Evolutionary conservation across 2,113 vertebrate genomes (phyloP).

Genomic region (Brienomyrus longianalis): DNA sequence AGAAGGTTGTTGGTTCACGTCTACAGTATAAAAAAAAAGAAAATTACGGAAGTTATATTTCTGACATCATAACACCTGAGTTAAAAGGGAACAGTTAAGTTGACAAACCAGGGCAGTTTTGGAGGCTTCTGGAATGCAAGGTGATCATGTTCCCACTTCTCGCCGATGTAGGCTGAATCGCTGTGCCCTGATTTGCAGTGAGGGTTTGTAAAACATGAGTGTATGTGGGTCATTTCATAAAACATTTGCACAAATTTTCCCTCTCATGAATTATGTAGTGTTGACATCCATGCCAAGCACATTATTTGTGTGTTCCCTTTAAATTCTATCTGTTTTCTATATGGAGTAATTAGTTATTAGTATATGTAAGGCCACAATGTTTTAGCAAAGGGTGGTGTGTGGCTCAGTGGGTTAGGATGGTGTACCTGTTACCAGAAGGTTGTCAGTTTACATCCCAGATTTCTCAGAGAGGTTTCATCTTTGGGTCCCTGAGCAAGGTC

Average conservation of each 20-base stretch:
- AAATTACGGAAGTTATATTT: neutral
- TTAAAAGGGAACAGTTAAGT: neutral
- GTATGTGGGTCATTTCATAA: conserved; percentile 8
- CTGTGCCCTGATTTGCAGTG: neutral
- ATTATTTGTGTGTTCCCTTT: neutral
- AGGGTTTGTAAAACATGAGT: neutral
- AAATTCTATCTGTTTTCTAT: neutral
- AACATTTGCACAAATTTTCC: neutral
- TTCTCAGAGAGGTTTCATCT: neutral
- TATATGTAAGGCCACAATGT: neutral
- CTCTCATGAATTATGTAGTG: neutral
- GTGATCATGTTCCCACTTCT: neutral
- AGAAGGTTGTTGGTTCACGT: neutral
- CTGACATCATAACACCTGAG: neutral
- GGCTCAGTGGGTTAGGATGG: neutral
- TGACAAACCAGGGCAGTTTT: neutral
- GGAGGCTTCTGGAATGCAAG: neutral
- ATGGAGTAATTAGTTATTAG: neutral
- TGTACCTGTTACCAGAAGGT: neutral
- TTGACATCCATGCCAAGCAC: neutral
- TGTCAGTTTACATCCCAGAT: neutral
- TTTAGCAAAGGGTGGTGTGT: neutral
- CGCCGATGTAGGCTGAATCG: neutral
- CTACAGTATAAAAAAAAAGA: neutral
- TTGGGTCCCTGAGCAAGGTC: neutral